Percentiles rank a stretch among this genome's conserved stretches.
These are phyloP conservation scores for Mimachlamys varia DNA, from an alignment of 2,888 invertebrate genomes.

Conservation along the genomic window DNA sequence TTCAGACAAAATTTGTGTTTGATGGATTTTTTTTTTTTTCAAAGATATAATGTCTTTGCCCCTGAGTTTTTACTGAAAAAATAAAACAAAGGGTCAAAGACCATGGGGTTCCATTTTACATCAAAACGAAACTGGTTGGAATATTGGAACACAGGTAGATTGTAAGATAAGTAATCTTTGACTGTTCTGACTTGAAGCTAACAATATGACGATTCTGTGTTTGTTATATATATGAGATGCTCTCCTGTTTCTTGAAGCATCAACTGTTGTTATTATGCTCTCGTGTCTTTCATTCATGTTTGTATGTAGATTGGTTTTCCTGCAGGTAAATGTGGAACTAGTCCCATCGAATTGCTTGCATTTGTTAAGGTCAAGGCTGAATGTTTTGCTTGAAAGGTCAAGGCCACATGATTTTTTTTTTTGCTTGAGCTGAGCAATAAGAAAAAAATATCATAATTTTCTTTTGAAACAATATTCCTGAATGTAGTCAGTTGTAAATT, in stretches of 20 bases:
- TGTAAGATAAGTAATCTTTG: not conserved
- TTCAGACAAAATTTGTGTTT: no score
- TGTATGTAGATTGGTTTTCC: slow-evolving; percentile 17
- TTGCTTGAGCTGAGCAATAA: slow-evolving; percentile 11
- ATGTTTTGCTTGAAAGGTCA: slow-evolving; percentile 21
- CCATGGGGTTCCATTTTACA: no score
- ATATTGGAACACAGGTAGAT: not conserved
- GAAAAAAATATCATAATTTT: not conserved
- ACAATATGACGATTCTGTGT: not conserved
- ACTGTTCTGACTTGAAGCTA: not conserved
- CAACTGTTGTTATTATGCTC: slow-evolving; percentile 4
- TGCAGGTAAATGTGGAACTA: slow-evolving; percentile 21
- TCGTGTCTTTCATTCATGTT: slow-evolving; percentile 27
- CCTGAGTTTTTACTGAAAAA: no score
- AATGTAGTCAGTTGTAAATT: not conserved
- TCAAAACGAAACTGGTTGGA: no score
- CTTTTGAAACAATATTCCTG: not conserved
- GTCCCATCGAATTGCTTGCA: slow-evolving; percentile 28
- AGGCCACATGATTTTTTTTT: slow-evolving; percentile 15
- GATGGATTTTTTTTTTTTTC: no score
- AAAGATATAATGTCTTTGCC: no score
- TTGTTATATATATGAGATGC: slow-evolving; percentile 16
- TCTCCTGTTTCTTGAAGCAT: not conserved
- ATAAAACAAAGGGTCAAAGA: no score
- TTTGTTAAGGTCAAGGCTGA: slow-evolving; percentile 9